Evolutionary conservation across 1,140 invertebrate genomes (phyloP), one percentile per base, ranked within the genome.

Genomic region (Trachelipus rathkii): DNA sequence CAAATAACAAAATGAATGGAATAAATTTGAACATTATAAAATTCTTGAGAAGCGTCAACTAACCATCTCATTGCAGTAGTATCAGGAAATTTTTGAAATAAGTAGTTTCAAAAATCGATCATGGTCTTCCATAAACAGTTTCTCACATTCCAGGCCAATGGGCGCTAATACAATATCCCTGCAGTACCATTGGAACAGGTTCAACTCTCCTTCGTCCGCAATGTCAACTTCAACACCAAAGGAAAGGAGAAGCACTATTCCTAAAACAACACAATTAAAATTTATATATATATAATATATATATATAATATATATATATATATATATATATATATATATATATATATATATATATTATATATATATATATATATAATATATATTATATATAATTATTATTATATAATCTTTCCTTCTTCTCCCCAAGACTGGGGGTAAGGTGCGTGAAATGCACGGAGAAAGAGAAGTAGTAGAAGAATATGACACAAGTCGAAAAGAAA

Each of bases 81-180:
- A 98, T 66, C 96, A 96, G 0, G 92, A 98, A 99, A 85, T 94
- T 94, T 77, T 92, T 91, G 86, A 99, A 99, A 84, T 99, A 99
- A 0, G 95, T 96, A 43, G 90, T 91, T 85, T 97, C 92, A 85
- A n/a, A n/a, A 94, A 99, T 78, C 96, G 90, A 80, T 93, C 90
- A 83, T 98, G 96, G 86, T 97, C 92, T 33, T n/a, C 92, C 93
- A 85, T 91, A 96, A 1, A 99, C 88, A 0, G 94, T 94, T 74
- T 96, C 88, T 95, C 98, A 98, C 86, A 99, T 95, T 72, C 96
- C 95, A 0, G 97, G 97, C 97, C 97, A 99, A n/a, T 10, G 97
- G 94, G 83, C 91, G 89, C 45, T 92, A 99, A 97, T 5, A 96
- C 95, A 86, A 83, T 97, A 97, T 10, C 96, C 96, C 85, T 98